These are phyloP conservation scores for Thymallus thymallus DNA, from an alignment of 2,113 vertebrate genomes.

Conservation along the genomic window DNA sequence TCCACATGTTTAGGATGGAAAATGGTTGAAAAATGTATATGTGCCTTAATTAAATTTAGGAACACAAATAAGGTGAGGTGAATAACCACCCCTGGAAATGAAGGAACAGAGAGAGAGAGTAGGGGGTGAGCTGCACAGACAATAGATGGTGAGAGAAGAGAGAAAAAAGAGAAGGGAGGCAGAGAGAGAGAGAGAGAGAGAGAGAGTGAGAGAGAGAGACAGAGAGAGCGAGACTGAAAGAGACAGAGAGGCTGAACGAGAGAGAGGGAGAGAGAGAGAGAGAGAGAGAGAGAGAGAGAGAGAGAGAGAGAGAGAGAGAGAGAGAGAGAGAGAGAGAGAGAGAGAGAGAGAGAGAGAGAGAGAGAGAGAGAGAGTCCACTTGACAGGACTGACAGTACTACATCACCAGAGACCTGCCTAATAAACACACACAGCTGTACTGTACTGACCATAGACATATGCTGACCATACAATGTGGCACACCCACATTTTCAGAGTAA, in stretches of 20 bases:
- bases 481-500: no score
- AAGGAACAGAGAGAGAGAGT: not conserved
- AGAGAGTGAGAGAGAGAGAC: not conserved
- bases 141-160: not conserved
- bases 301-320: not conserved
- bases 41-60: no score
- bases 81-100: not conserved
- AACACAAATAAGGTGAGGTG: no score
- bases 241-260: not conserved
- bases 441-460: no score
- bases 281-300: not conserved
- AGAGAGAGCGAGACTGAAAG: not conserved
- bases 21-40: no score
- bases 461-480: no score
- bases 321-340: no score
- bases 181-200: not conserved
- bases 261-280: not conserved
- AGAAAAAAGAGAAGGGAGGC: not conserved
- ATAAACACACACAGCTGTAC: no score
- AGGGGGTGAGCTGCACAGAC: not conserved
- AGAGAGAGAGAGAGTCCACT: not conserved
- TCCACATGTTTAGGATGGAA: no score
- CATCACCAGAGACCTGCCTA: no score
- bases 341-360: not conserved
- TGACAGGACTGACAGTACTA: not conserved